phyloP scores from a whole-genome alignment of 30 jellyfish, hydroid and myxozoan genomes.

The Cassiopea andromeda region DNA sequence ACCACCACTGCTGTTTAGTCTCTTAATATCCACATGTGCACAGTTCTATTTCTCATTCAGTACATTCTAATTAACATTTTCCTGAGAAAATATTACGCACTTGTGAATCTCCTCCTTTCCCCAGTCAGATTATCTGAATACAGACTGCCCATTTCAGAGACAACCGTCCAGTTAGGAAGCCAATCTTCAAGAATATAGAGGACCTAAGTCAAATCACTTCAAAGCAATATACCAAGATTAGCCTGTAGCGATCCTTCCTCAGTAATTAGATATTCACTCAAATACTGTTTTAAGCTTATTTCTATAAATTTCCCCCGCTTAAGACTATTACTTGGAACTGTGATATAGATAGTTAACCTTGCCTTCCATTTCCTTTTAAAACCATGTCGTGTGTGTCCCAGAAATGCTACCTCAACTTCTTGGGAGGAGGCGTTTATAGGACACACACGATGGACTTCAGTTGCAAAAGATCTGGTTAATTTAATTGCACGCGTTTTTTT shows the following conservation, averaged over 20 bases:
- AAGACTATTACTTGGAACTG: background rate
- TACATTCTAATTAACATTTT: background rate
- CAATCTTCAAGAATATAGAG: slow-evolving; percentile 35
- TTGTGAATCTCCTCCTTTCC: slow-evolving; percentile 24
- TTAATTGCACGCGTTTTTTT: too few species aligned
- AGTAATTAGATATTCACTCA: background rate
- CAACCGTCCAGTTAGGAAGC: slow-evolving; percentile 19
- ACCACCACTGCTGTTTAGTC: too few species aligned
- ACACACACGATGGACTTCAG: too few species aligned
- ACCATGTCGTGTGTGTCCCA: background rate
- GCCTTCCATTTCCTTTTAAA: background rate
- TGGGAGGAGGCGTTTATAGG: too few species aligned
- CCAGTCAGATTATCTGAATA: slow-evolving; percentile 32
- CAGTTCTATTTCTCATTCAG: background rate
- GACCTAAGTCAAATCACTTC: slow-evolving; percentile 13
- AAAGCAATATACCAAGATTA: slow-evolving; percentile 25
- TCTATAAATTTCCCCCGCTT: background rate
- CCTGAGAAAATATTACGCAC: slow-evolving; percentile 15
- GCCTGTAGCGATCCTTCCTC: slow-evolving; percentile 19
- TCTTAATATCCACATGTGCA: background rate
- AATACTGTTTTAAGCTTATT: background rate
- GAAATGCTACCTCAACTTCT: too few species aligned
- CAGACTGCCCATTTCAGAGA: slow-evolving; percentile 26
- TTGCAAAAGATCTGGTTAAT: too few species aligned
- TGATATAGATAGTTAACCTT: background rate